phyloP scores from a whole-genome alignment of 2,888 invertebrate genomes.

The Drosophila paracracens region DNA sequence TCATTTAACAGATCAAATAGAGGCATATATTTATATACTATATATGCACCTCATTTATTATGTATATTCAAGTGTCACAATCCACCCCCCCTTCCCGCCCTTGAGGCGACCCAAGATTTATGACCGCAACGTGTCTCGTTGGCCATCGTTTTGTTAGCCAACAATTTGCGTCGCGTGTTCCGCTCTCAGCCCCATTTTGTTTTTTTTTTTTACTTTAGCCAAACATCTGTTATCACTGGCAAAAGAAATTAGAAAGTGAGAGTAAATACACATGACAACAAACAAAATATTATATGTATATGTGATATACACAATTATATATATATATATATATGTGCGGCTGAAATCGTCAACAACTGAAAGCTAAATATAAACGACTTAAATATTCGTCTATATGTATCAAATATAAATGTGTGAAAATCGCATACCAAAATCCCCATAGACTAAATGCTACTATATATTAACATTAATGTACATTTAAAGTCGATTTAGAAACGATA shows the following conservation, averaged over 20 bases:
- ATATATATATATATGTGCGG: slow-evolving; percentile 4
- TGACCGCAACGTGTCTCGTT: slow-evolving; percentile 60
- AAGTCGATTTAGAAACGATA: neutral
- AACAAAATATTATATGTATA: slow-evolving; percentile 16
- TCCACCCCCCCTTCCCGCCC: slow-evolving; percentile 37
- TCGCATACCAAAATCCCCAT: neutral
- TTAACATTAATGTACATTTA: neutral
- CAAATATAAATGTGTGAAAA: neutral
- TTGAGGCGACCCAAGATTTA: slow-evolving; percentile 60
- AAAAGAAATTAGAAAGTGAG: slow-evolving; percentile 47
- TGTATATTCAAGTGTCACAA: slow-evolving; percentile 33
- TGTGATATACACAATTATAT: neutral
- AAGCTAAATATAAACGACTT: slow-evolving; percentile 53
- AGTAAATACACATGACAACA: slow-evolving; percentile 36
- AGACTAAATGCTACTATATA: neutral
- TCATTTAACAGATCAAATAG: slow-evolving; percentile 24
- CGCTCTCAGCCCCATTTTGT: neutral
- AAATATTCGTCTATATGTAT: slow-evolving; percentile 27
- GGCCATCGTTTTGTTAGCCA: slow-evolving; percentile 25
- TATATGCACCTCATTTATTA: slow-evolving; percentile 23
- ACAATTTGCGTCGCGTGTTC: slow-evolving; percentile 47
- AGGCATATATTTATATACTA: slow-evolving; percentile 24
- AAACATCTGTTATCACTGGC: slow-evolving; percentile 57
- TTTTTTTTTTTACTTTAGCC: neutral
- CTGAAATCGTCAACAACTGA: slow-evolving; percentile 22